Base-by-base conservation (phyloP, 2,797 vertebrate genomes). In the Harpagifer antarcticus region DNA sequence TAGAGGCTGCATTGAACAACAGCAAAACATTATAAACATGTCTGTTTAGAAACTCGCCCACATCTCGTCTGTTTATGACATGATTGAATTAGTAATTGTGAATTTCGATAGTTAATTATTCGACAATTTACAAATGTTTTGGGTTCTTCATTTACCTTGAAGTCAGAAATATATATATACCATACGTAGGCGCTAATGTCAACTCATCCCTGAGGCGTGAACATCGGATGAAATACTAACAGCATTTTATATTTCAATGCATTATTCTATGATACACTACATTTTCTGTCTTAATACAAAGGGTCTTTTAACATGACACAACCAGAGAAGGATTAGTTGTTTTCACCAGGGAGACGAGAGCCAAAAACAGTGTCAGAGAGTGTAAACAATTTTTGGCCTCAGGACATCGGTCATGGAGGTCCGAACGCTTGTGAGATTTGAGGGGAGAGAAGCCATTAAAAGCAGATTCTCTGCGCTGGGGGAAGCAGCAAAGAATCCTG, bases 371-470 rank as follows among this genome's bases (percentile, higher is more conserved):
- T 37, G 3, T 44, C 40, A 68, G 56, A 72, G 55, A 3, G 31
- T 73, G 64, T 69, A 83, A 84, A 79, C 76, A 72, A 59, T 66
- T 69, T 72, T 61, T 45, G 17, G 74, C 68, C 65, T 55, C 17
- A 53, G 43, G 78, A 76, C 58, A 13, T n/a, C 40, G 84, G 72
- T 78, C 79, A 66, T 64, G 31, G 3, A 80, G 63, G 74, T 76
- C 72, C 52, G 0, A 49, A 64, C 68, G 66, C 77, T 73, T 66
- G 45, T 59, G 74, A 65, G 79, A 77, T 68, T 19, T 55, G 64
- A 65, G 20, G 64, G 68, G 71, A 77, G 27, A 73, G 47, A 75
- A 83, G 63, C 78, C 76, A 80, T 88, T 86, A 83, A 82, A 79
- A 65, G 40, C 19, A 50, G 68, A 76, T 76, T 31, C 55, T 68